phyloP scores from a whole-genome alignment of 2,888 invertebrate species.

The Amphimallon solstitiale region DNA sequence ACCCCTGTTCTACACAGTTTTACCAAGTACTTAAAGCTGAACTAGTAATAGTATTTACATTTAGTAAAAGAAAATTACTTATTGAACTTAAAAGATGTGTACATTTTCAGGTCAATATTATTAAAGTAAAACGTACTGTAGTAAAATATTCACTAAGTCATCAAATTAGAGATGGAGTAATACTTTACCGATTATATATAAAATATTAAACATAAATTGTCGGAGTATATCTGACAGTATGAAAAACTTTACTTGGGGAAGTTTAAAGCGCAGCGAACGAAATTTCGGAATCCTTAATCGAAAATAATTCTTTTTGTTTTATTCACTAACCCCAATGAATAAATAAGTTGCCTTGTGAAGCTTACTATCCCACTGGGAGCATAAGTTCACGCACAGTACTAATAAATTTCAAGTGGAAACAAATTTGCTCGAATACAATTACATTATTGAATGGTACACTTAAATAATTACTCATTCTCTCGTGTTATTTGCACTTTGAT shows the following conservation, averaged over 20 bases:
- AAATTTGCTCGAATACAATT: conserved; percentile 30
- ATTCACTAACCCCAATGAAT: conserved; percentile 17
- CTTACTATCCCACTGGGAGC: conserved; percentile 27
- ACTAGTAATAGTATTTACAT: no score
- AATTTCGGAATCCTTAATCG: background rate
- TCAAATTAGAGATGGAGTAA: no score
- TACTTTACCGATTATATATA: no score
- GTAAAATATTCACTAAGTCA: no score
- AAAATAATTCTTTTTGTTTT: conserved; percentile 27
- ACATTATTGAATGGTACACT: conserved; percentile 27
- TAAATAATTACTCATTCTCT: conserved; percentile 25
- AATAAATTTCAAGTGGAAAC: conserved; percentile 30
- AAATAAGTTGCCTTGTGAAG: conserved; percentile 28
- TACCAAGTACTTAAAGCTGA: no score
- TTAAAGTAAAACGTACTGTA: no score
- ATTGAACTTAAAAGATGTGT: no score
- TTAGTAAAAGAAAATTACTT: no score
- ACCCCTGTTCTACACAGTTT: no score
- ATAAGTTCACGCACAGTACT: conserved; percentile 23
- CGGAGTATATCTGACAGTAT: no score
- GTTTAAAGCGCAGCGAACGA: background rate
- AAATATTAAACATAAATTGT: no score
- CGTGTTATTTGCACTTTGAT: conserved; percentile 27
- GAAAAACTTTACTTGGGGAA: background rate
- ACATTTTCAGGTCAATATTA: no score